Evolutionary conservation across 2,888 invertebrate species (phyloP).

Genomic region (Petrolisthes manimaculis): DNA sequence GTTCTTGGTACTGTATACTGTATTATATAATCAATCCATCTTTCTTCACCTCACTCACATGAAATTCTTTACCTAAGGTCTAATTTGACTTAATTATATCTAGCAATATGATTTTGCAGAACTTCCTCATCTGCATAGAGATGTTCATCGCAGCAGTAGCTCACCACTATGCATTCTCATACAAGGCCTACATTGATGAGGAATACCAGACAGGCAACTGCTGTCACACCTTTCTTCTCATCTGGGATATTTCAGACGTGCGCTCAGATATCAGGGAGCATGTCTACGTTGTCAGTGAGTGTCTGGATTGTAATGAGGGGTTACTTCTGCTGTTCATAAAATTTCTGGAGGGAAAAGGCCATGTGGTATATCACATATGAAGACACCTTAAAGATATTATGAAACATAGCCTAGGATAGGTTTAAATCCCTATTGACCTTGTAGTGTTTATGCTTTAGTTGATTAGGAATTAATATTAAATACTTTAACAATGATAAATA

Average conservation of each 20-base stretch:
- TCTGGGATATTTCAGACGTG: conserved; percentile 98
- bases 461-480: too few relatives aligned
- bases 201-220: conserved; percentile 74
- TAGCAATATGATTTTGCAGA: conserved; percentile 73
- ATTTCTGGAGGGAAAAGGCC: not conserved
- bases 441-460: too few relatives aligned
- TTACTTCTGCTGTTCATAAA: too few relatives aligned
- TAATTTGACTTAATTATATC: too few relatives aligned
- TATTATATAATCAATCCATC: too few relatives aligned
- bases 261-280: conserved; percentile 93
- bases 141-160: conserved; percentile 97
- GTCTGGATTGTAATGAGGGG: not conserved
- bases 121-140: conserved; percentile 96
- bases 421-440: too few relatives aligned
- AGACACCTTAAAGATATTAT: not conserved
- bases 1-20: not conserved
- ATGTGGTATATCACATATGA: not conserved
- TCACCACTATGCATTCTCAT: conserved; percentile 96
- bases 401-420: not conserved
- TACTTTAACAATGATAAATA: too few relatives aligned
- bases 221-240: conserved; percentile 86
- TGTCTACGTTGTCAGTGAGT: conserved; percentile 84
- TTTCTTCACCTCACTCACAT: too few relatives aligned
- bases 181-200: conserved; percentile 81
- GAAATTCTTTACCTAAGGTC: too few relatives aligned